Evolutionary conservation across 2,113 vertebrate species (phyloP), one percentile per base, ranked within the genome.

Genomic region (Lasiurus cinereus): DNA sequence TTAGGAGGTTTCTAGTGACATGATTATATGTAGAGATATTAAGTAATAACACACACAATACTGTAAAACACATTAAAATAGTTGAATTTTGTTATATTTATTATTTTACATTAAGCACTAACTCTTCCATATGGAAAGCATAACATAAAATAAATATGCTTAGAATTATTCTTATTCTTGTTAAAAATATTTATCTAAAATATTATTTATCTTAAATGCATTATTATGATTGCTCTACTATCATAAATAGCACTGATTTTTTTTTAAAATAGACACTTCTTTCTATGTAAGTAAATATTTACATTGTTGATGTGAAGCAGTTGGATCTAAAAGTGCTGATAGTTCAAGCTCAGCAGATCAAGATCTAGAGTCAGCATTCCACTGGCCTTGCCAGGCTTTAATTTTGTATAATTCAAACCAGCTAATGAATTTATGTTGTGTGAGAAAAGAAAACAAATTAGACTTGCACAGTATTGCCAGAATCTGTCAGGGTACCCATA

Each of bases 261-360:
- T 29, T 88, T 11, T 91, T n/a, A n/a, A 83, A 83, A 59, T 27
- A 79, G 4, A 64, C 3, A 54, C 13, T 79, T 77, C 0, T 83
- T 76, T 62, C 31, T 19, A 50, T 36, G 3, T 76, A 69, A 69
- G 4, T 88, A 92, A 93, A 87, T 95, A 90, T 86, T 96, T 87
- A 27, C 6, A 54, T 56, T 69, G 9, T 89, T 59, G 15, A 67
- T 90, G 78, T 93, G 11, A 94, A 73, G 4, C 27, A 80, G 1
- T 70, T 90, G 36, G 24, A 56, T 31, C 16, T 77, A 72, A 24
- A 91, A 88, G 0, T 24, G 36, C 2, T 56, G 10, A 66, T 82
- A 18, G 21, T 80, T 95, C 22, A 50, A 18, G 21, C 74, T 95
- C 24, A 46, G 12, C n/a, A 31, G 50, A 88, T 66, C 39, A 12